These are phyloP conservation scores for Holothuria scabra DNA, from an alignment of 53 echinoderm and acorn worm genomes.

Conservation along the genomic window DNA sequence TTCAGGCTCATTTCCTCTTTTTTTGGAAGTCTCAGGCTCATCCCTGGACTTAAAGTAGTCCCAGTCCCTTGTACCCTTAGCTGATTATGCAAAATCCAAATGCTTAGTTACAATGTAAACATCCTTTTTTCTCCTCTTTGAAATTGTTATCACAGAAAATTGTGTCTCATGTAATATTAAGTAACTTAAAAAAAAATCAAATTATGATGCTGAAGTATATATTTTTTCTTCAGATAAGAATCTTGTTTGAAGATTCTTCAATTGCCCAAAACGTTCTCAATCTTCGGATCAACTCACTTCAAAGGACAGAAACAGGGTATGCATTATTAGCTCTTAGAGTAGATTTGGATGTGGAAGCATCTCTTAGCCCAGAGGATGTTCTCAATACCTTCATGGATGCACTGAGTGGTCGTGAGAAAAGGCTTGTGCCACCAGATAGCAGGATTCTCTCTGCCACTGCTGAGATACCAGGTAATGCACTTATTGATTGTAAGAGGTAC, in stretches of 20 bases:
- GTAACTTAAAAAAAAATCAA: too few relatives aligned
- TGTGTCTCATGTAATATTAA: too few relatives aligned
- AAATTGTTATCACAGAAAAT: too few relatives aligned
- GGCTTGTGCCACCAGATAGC: constrained; percentile 21
- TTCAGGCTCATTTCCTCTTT: too few relatives aligned
- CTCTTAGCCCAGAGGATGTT: not conserved
- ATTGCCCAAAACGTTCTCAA: constrained; percentile 12
- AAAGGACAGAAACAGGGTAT: not conserved
- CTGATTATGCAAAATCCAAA: too few relatives aligned
- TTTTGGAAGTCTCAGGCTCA: too few relatives aligned
- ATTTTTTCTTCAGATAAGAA: not conserved
- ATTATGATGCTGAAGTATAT: too few relatives aligned
- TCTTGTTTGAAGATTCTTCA: constrained; percentile 1
- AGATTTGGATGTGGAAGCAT: not conserved
- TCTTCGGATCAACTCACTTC: constrained; percentile 9
- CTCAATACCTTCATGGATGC: not conserved
- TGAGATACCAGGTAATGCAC: constrained; percentile 21
- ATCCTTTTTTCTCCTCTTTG: too few relatives aligned
- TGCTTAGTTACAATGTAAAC: too few relatives aligned
- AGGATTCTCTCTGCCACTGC: constrained; percentile 26
- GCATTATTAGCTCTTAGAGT: constrained; percentile 13
- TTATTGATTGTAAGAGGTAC: too few relatives aligned
- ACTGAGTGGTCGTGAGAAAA: constrained; percentile 30
- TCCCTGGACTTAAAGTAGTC: too few relatives aligned
- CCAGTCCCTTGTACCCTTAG: too few relatives aligned